Evolutionary conservation across 2,797 vertebrate genomes (phyloP).

Genomic region (Semotilus atromaculatus): DNA sequence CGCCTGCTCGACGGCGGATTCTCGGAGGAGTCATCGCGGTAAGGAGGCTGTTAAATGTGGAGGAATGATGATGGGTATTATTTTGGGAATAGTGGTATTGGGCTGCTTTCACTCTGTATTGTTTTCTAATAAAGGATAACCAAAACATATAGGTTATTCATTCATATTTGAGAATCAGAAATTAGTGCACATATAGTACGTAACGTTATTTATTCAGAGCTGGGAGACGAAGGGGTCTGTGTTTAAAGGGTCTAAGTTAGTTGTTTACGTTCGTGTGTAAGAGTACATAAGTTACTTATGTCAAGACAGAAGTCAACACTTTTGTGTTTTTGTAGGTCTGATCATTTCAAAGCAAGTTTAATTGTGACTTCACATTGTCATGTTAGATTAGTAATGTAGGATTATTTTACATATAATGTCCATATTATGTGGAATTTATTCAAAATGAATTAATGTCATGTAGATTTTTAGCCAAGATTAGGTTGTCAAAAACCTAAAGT

Average conservation of each 20-base stretch:
- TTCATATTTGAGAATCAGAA: not conserved
- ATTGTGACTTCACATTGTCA: not conserved
- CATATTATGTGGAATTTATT: not conserved
- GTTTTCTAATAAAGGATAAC: not conserved
- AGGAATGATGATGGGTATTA: not conserved
- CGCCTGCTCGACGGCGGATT: conserved; percentile 94
- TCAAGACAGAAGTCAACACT: not conserved
- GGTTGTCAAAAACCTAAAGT: not conserved
- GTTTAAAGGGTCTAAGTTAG: not conserved
- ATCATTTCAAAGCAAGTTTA: not conserved
- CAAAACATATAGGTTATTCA: not conserved
- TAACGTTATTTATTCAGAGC: not conserved
- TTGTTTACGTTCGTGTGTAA: not conserved
- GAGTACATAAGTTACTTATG: not conserved
- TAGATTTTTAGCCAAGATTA: not conserved
- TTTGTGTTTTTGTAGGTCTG: not conserved
- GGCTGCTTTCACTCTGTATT: not conserved
- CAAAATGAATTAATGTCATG: not conserved
- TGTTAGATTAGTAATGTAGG: not conserved
- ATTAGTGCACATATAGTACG: not conserved
- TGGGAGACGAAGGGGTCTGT: no score
- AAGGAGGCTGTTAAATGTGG: conserved; percentile 52
- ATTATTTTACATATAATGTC: not conserved
- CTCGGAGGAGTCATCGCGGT: conserved; percentile 93
- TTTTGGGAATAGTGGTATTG: not conserved